Base-by-base conservation (phyloP, 2,797 vertebrate species). In the Pteronotus mesoamericanus region DNA sequence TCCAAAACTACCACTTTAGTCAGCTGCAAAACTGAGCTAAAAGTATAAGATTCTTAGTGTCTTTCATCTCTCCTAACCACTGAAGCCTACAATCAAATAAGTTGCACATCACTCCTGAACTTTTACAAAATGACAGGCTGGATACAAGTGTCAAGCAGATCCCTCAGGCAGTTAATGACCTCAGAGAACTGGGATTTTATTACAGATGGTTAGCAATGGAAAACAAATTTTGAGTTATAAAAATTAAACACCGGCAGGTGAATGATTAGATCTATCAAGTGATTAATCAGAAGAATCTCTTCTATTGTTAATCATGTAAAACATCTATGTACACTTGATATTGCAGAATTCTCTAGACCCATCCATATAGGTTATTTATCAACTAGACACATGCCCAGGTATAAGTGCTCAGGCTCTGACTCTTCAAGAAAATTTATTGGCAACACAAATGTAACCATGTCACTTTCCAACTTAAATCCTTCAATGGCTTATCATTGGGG, bases 161-260 rank as follows among this genome's bases (percentile, higher is more conserved):
- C 66, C 66, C 32, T 88, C 83, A 94, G 74, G 82, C 26, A 77
- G 64, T 66, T 92, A 96, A 96, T 93, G 84, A 85, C 69, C 66
- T 96, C 79, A 21, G 91, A 87, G 79, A 96, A 91, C 32, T 86
- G 75, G 34, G 75, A 85, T 93, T 96, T 93, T 74, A 79, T 72
- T 91, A 89, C 71, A 94, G 92, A 94, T 14, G 61, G 71, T 75
- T 94, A 59, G 48, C 71, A 69, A 64, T n/a, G 59, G 80, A 89
- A 92, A 93, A 96, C 89, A 91, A 91, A 96, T 87, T 96, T 80
- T 69, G 55, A 93, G 68, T 93, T 95, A 89, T 85, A 68, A 90
- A 87, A 97, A 97, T 95, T 97, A 94, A 93, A 94, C 64, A 95
- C 86, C 96, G 96, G 37, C 53, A n/a, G 21, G 95, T 68, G 37